Conservation (phyloP, 2,113 vertebrate species). For the Toxotes chatareus region DNA sequence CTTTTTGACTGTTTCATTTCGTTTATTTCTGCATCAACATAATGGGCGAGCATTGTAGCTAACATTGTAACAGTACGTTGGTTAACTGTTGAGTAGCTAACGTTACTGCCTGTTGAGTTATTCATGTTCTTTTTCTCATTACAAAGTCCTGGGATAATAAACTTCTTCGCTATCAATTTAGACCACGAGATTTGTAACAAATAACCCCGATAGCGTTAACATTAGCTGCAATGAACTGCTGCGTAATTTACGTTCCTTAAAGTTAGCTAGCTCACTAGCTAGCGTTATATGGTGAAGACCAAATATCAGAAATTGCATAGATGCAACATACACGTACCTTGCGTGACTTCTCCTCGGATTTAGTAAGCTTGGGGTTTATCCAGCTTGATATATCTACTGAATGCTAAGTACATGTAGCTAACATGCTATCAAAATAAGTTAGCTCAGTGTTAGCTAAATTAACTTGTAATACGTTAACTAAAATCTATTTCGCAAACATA, state of each 20-base stretch:
- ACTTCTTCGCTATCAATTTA: accelerated
- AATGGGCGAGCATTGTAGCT: neutral
- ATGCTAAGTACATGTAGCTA: slow-evolving; percentile 17
- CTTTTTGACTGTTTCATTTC: too few species aligned
- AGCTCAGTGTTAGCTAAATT: slow-evolving; percentile 34
- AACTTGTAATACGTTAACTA: neutral
- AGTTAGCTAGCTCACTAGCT: neutral
- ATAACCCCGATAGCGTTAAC: neutral
- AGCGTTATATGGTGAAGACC: neutral
- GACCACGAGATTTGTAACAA: neutral
- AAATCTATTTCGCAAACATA: neutral
- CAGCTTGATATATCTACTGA: slow-evolving; percentile 11
- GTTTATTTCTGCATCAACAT: neutral
- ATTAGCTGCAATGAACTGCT: neutral
- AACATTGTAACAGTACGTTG: too few species aligned
- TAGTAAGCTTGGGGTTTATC: neutral
- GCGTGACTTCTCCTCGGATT: neutral
- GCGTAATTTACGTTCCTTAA: neutral
- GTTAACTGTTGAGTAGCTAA: accelerated
- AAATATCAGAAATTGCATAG: neutral
- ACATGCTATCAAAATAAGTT: neutral
- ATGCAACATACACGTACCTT: slow-evolving; percentile 44
- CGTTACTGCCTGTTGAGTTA: neutral
- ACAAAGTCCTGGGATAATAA: neutral
- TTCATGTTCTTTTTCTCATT: neutral